A percentile compares a stretch with the other conserved stretches of the same genome.
Evolutionary conservation across 2,888 invertebrate genomes (phyloP).

Genomic region (Hypolimnas misippus): DNA sequence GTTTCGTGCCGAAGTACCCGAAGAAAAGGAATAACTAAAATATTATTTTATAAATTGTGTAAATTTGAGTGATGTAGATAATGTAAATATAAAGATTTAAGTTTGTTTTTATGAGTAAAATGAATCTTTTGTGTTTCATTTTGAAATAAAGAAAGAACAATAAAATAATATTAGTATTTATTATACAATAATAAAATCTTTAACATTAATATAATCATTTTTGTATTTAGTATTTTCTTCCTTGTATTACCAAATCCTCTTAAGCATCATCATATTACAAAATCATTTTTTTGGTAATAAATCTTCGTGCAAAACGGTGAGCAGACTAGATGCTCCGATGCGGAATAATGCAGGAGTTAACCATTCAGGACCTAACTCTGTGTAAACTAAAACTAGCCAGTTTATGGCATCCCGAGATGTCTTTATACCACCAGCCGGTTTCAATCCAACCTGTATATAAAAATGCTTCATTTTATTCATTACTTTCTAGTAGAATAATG

Average conservation of each 20-base stretch:
- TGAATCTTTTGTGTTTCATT: background rate
- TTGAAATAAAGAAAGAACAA: background rate
- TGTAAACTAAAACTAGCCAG: conserved; percentile 93
- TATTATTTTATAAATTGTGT: conserved; percentile 8
- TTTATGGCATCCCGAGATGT: conserved; percentile 92
- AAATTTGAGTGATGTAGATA: conserved; percentile 21
- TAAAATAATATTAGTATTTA: too few relatives aligned
- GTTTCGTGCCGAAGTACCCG: conserved; percentile 84
- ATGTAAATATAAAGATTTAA: conserved; percentile 18
- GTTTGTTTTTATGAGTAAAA: background rate
- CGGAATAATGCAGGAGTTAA: conserved; percentile 91
- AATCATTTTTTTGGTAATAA: too few relatives aligned
- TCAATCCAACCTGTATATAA: conserved; percentile 92
- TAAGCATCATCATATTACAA: too few relatives aligned
- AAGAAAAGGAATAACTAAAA: conserved; percentile 48
- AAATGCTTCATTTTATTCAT: background rate
- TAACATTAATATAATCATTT: too few relatives aligned
- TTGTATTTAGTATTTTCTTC: too few relatives aligned
- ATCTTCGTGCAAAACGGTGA: conserved; percentile 89
- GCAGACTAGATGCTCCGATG: conserved; percentile 96
- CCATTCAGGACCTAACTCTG: conserved; percentile 95
- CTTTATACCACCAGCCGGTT: conserved; percentile 98
- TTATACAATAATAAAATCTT: too few relatives aligned
- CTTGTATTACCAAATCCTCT: too few relatives aligned
- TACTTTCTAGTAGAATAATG: too few relatives aligned